phyloP scores from a whole-genome alignment of 2,113 vertebrate species.

The Podarcis raffonei region DNA sequence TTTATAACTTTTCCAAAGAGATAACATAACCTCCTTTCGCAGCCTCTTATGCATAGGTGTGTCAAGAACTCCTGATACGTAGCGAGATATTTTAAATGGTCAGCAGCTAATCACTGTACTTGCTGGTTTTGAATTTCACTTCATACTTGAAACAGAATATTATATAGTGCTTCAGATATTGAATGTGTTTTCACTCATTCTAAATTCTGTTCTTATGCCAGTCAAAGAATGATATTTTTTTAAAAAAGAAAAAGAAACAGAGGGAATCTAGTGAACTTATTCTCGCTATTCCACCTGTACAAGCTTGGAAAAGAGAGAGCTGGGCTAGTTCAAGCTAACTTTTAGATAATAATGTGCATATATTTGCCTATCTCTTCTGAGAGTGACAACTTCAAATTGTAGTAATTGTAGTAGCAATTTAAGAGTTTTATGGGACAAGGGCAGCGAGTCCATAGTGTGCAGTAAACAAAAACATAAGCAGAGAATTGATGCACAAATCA shows the following conservation, averaged over 20 bases:
- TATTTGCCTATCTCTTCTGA: neutral
- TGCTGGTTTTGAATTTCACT: neutral
- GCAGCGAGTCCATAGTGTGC: neutral
- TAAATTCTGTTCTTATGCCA: neutral
- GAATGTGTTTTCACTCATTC: neutral
- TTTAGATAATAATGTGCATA: neutral
- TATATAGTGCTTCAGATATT: neutral
- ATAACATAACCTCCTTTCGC: neutral
- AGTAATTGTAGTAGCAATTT: neutral
- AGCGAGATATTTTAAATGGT: accelerated
- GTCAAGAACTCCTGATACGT: constrained; percentile 13
- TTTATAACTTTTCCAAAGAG: neutral
- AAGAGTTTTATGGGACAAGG: neutral
- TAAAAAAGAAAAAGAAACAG: neutral
- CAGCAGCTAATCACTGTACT: neutral
- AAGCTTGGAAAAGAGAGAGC: neutral
- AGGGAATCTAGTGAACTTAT: neutral
- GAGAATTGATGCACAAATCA: neutral
- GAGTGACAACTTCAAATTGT: neutral
- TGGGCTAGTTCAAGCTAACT: neutral
- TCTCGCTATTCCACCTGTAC: neutral
- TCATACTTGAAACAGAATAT: neutral
- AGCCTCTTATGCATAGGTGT: neutral
- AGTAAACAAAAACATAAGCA: neutral
- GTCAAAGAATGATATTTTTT: neutral